Percentiles rank a stretch among this genome's conserved stretches.
Evolutionary conservation across 2,888 invertebrate species (phyloP).

Genomic region (Pseudanteris insignis): DNA sequence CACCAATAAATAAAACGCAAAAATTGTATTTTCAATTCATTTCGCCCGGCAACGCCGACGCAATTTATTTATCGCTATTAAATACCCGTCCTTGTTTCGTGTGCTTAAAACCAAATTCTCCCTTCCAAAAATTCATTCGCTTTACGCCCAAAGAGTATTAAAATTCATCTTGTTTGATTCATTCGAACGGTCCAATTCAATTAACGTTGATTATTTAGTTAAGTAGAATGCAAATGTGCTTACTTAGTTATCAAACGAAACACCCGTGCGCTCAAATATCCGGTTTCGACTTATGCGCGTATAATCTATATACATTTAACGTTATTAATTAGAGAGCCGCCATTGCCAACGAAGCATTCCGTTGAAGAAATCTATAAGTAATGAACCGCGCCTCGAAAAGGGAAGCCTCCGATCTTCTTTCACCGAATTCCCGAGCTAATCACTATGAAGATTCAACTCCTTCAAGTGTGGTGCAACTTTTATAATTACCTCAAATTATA

Average conservation of each 20-base stretch:
- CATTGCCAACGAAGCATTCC: slow-evolving; percentile 19
- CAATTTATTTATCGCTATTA: neutral
- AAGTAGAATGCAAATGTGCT: too few relatives aligned
- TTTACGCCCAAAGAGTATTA: too few relatives aligned
- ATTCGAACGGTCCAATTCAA: too few relatives aligned
- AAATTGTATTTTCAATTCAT: too few relatives aligned
- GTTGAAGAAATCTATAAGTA: slow-evolving; percentile 28
- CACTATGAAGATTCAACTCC: slow-evolving; percentile 25
- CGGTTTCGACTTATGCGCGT: slow-evolving; percentile 26
- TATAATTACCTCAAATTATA: slow-evolving; percentile 26
- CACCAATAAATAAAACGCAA: neutral
- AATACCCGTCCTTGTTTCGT: too few relatives aligned
- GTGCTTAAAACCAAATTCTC: too few relatives aligned
- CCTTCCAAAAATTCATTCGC: too few relatives aligned
- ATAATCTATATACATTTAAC: slow-evolving; percentile 28
- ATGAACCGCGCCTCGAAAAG: slow-evolving; percentile 31
- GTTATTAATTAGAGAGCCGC: slow-evolving; percentile 35
- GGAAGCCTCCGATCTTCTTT: slow-evolving; percentile 33
- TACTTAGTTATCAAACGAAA: too few relatives aligned
- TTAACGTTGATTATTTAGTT: too few relatives aligned
- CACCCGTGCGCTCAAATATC: slow-evolving; percentile 3
- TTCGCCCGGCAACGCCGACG: too few relatives aligned
- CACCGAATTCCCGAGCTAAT: slow-evolving; percentile 36
- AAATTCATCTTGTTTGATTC: too few relatives aligned
- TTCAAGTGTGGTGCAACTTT: slow-evolving; percentile 28